phyloP scores from a whole-genome alignment of 2,797 vertebrate species.

The Anisognathus igniventris region DNA sequence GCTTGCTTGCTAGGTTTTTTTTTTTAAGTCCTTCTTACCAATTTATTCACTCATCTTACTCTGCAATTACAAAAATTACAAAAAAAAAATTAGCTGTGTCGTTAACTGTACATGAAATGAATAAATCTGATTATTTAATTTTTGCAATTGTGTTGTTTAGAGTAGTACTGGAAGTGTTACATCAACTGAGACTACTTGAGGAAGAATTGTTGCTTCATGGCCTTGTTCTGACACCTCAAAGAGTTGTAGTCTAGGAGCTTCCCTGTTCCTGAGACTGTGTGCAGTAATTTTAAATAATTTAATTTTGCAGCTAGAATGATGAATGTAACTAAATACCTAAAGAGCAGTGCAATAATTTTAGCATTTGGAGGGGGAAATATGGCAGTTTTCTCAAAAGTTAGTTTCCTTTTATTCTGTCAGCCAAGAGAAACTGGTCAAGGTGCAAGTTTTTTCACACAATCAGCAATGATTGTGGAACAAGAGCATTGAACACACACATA shows the following conservation, averaged over 20 bases:
- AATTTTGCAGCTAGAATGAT: not conserved
- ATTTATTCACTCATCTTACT: not conserved
- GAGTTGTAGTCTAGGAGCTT: not conserved
- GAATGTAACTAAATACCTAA: not conserved
- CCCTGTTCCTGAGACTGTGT: not conserved
- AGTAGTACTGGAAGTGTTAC: not conserved
- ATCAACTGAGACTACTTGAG: not conserved
- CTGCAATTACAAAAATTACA: not conserved
- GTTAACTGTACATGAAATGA: not conserved
- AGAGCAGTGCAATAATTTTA: not conserved
- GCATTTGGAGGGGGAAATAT: not conserved
- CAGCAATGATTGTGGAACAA: not conserved
- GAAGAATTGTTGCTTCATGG: not conserved
- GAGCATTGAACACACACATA: fast-evolving
- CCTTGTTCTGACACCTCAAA: not conserved
- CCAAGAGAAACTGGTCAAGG: not conserved
- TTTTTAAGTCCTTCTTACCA: not conserved
- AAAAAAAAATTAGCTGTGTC: not conserved
- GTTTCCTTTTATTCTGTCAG: not conserved
- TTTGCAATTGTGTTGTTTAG: not conserved
- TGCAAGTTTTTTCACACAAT: not conserved
- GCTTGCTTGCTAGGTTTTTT: not conserved
- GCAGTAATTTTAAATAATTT: not conserved
- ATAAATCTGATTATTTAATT: not conserved
- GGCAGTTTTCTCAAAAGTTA: not conserved